These are phyloP conservation scores for Uria lomvia DNA, from an alignment of 2,113 vertebrate species.

Conservation along the genomic window DNA sequence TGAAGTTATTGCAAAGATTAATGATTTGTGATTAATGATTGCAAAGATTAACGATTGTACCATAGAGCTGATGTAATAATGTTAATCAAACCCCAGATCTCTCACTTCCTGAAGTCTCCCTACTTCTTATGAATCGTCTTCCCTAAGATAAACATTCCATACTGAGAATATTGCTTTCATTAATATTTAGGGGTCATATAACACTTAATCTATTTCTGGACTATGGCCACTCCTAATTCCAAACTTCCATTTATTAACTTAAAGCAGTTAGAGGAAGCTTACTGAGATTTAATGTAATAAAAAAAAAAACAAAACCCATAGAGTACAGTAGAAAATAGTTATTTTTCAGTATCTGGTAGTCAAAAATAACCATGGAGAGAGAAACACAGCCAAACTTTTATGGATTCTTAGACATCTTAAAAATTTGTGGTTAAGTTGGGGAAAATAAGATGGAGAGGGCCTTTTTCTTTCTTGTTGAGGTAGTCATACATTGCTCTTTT, in stretches of 20 bases:
- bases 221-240: not conserved
- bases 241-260: not conserved
- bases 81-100: not conserved
- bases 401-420: not conserved
- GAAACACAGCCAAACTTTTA: not conserved
- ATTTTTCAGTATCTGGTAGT: not conserved
- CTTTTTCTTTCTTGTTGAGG: not conserved
- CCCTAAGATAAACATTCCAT: not conserved
- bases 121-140: not conserved
- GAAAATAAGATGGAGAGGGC: not conserved
- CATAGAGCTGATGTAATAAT: not conserved
- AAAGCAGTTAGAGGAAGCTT: not conserved
- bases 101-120: not conserved
- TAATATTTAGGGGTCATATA: not conserved
- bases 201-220: not conserved
- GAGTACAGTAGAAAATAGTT: not conserved
- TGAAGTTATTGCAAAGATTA: not conserved
- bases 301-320: accelerated
- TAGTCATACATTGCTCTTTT: not conserved
- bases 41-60: not conserved
- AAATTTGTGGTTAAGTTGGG: not conserved
- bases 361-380: not conserved
- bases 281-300: not conserved
- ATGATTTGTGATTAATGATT: not conserved
- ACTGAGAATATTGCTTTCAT: not conserved